Evolutionary conservation across 2,797 vertebrate genomes (phyloP), one percentile per base, ranked within the genome.

Genomic region (Anguilla pacifica): DNA sequence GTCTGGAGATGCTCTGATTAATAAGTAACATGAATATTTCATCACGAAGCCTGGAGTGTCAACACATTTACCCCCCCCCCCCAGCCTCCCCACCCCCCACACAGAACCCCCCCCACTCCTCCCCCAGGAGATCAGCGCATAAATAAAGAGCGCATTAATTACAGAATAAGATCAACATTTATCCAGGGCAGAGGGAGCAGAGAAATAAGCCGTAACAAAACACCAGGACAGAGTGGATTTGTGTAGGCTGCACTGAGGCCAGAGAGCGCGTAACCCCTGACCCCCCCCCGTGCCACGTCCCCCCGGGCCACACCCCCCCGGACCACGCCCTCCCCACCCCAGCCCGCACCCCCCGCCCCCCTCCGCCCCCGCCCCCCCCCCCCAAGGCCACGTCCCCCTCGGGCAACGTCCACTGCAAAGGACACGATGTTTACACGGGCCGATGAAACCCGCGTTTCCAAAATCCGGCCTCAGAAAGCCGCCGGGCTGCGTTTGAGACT

Each of bases 101-200:
- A 1, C 46, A 28, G 28, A n/a, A 82, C 53, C 72, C 57, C 22
- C 88, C 85, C 86, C 79, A 72, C 35, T 1, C 57, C 88, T 83
- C 72, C 89, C 86, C 72, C 43, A 79, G 86, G 61, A 72, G 61
- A 88, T 88, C 86, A 35, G 85, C 87, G 55, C 82, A 67, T 53
- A 17, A 74, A 72, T 83, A 85, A 77, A 86, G 77, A 85, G 87
- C 39, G 11, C 43, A 85, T 88, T 87, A 88, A 85, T 89, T 87
- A 85, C 86, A 87, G 77, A 88, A 89, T 87, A 90, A 89, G 87
- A 79, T 77, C 90, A 92, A 87, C 88, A 79, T n/a, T 72, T 70
- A 55, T 7, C 67, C 51, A 59, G 82, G 81, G 77, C 85, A 57
- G 53, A 51, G 46, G 67, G 70, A 72, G 83, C 84, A 84, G 85